Percentiles rank a stretch among this genome's conserved stretches.
Evolutionary conservation across 2,113 vertebrate genomes (phyloP).

Genomic region (Isichthys henryi): DNA sequence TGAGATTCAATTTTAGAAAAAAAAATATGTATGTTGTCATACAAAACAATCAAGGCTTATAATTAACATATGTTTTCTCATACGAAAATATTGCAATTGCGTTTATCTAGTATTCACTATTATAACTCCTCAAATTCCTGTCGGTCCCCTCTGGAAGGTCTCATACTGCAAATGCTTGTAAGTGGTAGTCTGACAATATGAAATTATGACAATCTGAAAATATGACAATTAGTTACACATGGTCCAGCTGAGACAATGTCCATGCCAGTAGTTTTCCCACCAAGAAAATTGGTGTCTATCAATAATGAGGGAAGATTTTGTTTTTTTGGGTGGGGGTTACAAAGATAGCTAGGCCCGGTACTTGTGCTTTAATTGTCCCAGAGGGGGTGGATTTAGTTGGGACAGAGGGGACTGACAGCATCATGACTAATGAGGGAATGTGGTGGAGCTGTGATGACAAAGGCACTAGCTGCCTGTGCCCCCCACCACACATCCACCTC

Average conservation of each 20-base stretch:
- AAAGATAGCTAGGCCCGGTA: neutral
- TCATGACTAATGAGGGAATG: slow-evolving; percentile 16
- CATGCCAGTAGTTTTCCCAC: neutral
- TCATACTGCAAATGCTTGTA: neutral
- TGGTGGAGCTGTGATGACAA: neutral
- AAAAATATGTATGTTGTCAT: neutral
- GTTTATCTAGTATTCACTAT: neutral
- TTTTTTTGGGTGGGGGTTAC: neutral
- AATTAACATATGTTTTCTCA: neutral
- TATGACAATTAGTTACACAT: neutral
- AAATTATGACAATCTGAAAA: neutral
- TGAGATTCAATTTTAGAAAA: neutral
- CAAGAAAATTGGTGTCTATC: neutral
- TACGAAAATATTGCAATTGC: neutral
- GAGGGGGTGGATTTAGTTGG: neutral
- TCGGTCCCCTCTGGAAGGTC: neutral
- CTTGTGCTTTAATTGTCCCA: neutral
- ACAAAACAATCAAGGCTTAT: neutral
- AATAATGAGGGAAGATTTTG: neutral
- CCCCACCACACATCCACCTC: neutral
- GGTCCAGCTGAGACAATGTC: neutral
- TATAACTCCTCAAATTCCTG: neutral
- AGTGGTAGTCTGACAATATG: neutral
- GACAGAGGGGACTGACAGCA: neutral
- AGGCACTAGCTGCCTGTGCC: neutral